phyloP scores from a whole-genome alignment of 2,888 invertebrate genomes.

The Drosophila testacea region DNA sequence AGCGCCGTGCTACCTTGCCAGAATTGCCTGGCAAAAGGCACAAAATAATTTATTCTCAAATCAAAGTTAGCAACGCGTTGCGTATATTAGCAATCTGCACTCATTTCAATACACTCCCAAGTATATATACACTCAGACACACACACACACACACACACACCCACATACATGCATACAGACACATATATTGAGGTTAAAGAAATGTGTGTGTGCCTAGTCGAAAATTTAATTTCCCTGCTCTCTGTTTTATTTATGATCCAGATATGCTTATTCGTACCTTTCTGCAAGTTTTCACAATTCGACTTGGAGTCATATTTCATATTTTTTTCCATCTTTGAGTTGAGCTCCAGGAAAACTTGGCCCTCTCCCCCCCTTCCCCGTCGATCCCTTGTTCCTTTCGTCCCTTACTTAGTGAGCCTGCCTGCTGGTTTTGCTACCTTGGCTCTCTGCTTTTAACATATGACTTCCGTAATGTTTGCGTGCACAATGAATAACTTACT shows the following conservation, averaged over 20 bases:
- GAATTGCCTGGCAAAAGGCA: slow-evolving; percentile 59
- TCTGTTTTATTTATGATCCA: slow-evolving; percentile 79
- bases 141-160: slow-evolving; percentile 6
- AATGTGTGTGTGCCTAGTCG: slow-evolving; percentile 67
- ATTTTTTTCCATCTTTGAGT: slow-evolving; percentile 38
- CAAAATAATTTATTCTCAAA: slow-evolving; percentile 81
- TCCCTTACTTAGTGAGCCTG: slow-evolving; percentile 3
- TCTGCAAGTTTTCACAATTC: slow-evolving; percentile 82
- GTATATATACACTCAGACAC: slow-evolving; percentile 20
- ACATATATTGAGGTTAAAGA: slow-evolving; percentile 20
- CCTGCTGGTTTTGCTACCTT: slow-evolving; percentile 66
- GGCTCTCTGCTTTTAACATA: slow-evolving; percentile 75
- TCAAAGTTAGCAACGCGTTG: slow-evolving; percentile 79
- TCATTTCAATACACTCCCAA: slow-evolving; percentile 56
- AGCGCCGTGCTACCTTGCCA: slow-evolving; percentile 38
- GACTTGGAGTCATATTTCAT: slow-evolving; percentile 81
- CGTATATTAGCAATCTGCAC: slow-evolving; percentile 80
- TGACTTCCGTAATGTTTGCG: slow-evolving; percentile 82
- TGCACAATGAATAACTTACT: slow-evolving; percentile 82
- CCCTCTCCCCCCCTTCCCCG: not conserved
- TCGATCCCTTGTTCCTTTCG: not conserved
- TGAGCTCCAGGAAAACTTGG: slow-evolving; percentile 62
- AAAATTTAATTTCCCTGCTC: slow-evolving; percentile 81
- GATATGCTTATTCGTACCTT: slow-evolving; percentile 82
- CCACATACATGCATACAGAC: not conserved